Evolutionary conservation across 2,113 vertebrate genomes (phyloP).

Genomic region (Galeopterus variegatus): DNA sequence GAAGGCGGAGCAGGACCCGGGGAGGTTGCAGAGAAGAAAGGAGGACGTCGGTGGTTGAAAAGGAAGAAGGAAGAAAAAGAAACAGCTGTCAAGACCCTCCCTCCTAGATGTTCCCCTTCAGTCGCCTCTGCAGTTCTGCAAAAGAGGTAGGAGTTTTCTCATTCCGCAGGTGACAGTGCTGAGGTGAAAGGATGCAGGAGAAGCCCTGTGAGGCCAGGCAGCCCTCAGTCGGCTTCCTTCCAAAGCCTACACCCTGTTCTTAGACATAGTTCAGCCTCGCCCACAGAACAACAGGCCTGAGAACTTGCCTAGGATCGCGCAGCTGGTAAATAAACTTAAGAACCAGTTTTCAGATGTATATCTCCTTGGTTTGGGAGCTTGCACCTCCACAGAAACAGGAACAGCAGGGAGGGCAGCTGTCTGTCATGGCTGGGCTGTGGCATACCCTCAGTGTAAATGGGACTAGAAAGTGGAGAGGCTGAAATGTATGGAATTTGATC

Average conservation of each 20-base stretch:
- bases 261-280: background rate
- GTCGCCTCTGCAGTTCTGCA: background rate
- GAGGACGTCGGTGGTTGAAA: background rate
- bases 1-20: background rate
- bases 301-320: background rate
- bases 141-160: background rate
- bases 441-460: background rate
- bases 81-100: background rate
- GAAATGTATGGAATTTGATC: background rate
- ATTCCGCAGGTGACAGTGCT: background rate
- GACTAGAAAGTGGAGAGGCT: background rate
- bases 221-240: no score
- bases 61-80: background rate
- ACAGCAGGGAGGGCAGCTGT: background rate
- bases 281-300: background rate
- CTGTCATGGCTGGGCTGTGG: background rate
- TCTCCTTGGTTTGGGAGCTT: background rate
- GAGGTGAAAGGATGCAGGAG: background rate
- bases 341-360: background rate
- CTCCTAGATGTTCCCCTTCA: background rate
- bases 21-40: background rate
- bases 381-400: background rate
- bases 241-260: background rate
- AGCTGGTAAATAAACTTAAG: background rate
- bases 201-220: background rate